Evolutionary conservation across 1,140 invertebrate species (phyloP), one percentile per base, ranked within the genome.

Genomic region (Euwallacea similis): DNA sequence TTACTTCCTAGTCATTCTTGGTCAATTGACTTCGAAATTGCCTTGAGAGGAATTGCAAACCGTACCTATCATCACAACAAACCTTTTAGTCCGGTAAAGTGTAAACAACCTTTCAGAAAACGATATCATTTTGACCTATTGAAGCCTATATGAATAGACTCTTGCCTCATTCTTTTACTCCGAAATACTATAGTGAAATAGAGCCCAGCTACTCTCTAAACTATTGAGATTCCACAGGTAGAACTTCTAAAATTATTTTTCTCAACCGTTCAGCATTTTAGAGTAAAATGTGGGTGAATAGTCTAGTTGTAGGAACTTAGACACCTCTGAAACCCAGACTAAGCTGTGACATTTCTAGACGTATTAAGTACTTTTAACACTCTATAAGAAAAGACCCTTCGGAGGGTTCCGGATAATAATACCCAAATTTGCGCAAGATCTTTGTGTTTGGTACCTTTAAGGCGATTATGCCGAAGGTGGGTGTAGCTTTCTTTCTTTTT

Each of bases 101-200:
- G 66, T 68, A 68, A 68, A 68, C 55, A 68, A 68, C 55, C 66
- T 59, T 68, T 68, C 56, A 70, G 61, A 70, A 70, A 70, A 42
- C 21, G 69, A 70, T 70, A 63, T 59, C 13, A 64, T 70, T 58
- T 70, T 70, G 62, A 70, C 53, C 60, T 70, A 61, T 70, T 61
- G 64, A 64, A 64, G 64, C 64, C 69, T 59, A 55, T 64, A 9
- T 70, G 69, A 64, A 64, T 70, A 47, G 41, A 65, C 64, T n/a
- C 61, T 55, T n/a, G 3, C 53, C 59, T 8, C 61, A 44, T 59
- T 47, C 11, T 61, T 43, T 55, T 55, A 42, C 56, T 50, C 33
- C 54, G 7, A 50, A 61, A 60, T 9, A 46, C 7, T 33, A 13
- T 50, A 50, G 10, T 10, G 47, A 50, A 33, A 33, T 33, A 33